Evolutionary conservation across 2,113 vertebrate genomes (phyloP).

Genomic region (Athene cunicularia): DNA sequence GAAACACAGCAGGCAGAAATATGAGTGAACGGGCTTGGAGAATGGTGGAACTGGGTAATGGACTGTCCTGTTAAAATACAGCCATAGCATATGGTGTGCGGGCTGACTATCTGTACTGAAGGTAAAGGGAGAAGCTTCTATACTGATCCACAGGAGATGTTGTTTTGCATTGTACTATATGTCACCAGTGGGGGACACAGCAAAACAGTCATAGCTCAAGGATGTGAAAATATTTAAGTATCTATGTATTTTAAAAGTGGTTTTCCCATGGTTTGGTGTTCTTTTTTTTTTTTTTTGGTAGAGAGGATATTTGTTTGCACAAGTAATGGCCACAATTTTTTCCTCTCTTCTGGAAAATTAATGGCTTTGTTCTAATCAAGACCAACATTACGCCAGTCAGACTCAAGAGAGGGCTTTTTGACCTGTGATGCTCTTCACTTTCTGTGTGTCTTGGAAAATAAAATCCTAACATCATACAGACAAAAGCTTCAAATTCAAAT

Average conservation of each 20-base stretch:
- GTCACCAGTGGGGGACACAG: background rate
- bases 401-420: background rate
- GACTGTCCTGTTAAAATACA: background rate
- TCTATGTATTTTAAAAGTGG: background rate
- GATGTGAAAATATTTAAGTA: background rate
- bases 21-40: background rate
- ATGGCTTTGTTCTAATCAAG: background rate
- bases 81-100: fast-evolving
- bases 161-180: background rate
- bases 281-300: background rate
- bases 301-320: background rate
- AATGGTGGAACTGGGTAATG: background rate
- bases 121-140: background rate
- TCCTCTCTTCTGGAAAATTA: background rate
- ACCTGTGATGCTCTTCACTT: background rate
- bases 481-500: background rate
- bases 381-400: background rate
- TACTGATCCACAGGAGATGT: background rate
- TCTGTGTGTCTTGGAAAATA: background rate
- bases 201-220: background rate
- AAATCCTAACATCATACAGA: background rate
- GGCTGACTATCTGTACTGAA: background rate
- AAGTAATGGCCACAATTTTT: background rate
- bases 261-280: background rate
- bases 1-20: background rate